Conservation (phyloP, 2,113 vertebrate species). For the Caloenas nicobarica region DNA sequence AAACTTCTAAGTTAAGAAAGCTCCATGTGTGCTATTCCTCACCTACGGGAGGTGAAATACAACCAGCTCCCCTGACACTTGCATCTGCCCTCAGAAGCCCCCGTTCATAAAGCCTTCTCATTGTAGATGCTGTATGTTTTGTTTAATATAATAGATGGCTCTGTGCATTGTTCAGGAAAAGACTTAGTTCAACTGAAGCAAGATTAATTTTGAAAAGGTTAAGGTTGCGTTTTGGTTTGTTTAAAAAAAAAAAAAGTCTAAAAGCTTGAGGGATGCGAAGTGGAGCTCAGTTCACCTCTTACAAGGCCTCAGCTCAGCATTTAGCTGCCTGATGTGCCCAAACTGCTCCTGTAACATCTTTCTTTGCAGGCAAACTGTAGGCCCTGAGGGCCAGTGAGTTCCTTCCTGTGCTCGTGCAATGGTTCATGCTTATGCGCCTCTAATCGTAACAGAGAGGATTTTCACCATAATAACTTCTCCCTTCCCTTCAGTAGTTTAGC, state of each 20-base stretch:
- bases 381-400: not conserved
- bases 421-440: not conserved
- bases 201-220: slow-evolving; percentile 39
- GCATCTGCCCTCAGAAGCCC: not conserved
- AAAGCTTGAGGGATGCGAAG: not conserved
- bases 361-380: not conserved
- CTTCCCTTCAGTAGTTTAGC: not conserved
- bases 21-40: rapidly evolving
- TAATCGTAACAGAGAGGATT: not conserved
- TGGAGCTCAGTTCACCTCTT: not conserved
- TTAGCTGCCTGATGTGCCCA: not conserved
- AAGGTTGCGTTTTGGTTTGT: not conserved
- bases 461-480: not conserved
- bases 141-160: not conserved
- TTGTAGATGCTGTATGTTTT: rapidly evolving
- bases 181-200: not conserved
- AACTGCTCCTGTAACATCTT: not conserved
- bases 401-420: not conserved
- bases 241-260: not conserved
- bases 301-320: not conserved
- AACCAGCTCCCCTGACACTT: not conserved
- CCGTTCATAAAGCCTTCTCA: not conserved
- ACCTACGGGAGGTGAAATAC: rapidly evolving
- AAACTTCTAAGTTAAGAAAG: not conserved
- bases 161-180: not conserved